phyloP scores from a whole-genome alignment of 2,888 invertebrate species.

The Ennomos erosarius region DNA sequence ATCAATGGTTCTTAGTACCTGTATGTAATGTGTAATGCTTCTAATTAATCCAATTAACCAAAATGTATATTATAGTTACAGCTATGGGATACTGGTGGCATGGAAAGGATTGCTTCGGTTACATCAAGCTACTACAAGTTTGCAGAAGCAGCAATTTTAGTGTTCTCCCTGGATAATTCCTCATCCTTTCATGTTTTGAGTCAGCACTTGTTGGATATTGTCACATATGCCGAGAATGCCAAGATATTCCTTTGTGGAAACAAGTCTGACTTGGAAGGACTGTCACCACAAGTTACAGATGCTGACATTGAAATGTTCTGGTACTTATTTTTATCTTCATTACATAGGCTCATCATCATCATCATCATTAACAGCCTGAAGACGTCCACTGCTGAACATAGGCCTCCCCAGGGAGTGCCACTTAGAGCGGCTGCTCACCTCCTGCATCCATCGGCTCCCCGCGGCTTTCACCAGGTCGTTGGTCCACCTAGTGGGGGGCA shows the following conservation, averaged over 20 bases:
- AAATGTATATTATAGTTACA: conserved; percentile 88
- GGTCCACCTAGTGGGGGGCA: too few species aligned
- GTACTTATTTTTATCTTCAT: conserved; percentile 66
- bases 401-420: too few species aligned
- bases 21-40: conserved; percentile 6
- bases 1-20: conserved; percentile 3
- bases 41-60: conserved; percentile 31
- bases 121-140: conserved; percentile 98
- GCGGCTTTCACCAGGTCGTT: too few species aligned
- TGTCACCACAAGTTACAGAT: conserved; percentile 92
- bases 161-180: conserved; percentile 95
- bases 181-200: conserved; percentile 96
- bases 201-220: conserved; percentile 96
- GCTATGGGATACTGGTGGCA: conserved; percentile 98
- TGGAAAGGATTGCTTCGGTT: conserved; percentile 97
- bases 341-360: too few species aligned
- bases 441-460: too few species aligned
- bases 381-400: too few species aligned
- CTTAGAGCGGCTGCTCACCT: too few species aligned
- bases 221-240: conserved; percentile 97
- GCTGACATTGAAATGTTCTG: conserved; percentile 95
- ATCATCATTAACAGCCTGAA: too few species aligned
- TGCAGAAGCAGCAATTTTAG: conserved; percentile 96
- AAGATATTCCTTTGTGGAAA: conserved; percentile 98
- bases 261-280: conserved; percentile 92